These are phyloP conservation scores for Mandrillus leucophaeus DNA, from an alignment of 2,113 vertebrate genomes.

Conservation along the genomic window DNA sequence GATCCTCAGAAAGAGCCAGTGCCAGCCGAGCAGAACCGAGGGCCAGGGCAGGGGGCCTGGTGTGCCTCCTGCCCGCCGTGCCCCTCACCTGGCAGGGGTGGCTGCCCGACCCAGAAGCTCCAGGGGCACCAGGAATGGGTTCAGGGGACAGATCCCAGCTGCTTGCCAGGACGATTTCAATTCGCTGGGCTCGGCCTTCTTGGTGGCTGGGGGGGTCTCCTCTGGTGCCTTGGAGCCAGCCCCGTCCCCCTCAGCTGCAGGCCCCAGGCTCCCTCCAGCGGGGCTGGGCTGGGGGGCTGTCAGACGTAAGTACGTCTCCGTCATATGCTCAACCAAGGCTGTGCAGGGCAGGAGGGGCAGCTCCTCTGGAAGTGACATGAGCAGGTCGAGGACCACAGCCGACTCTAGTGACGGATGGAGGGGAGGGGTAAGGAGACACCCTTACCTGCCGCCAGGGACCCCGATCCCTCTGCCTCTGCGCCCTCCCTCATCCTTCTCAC, in stretches of 20 bases:
- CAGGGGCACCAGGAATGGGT: slow-evolving; percentile 80
- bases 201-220: not conserved
- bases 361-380: slow-evolving; percentile 75
- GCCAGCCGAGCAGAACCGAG: not conserved
- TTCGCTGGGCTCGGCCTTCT: not conserved
- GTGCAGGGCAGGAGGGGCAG: slow-evolving; percentile 66
- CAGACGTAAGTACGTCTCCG: slow-evolving; percentile 44
- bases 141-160: slow-evolving; percentile 78
- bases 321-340: slow-evolving; percentile 56
- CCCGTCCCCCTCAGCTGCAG: not conserved
- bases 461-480: not conserved
- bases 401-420: slow-evolving; percentile 66
- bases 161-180: slow-evolving; percentile 50
- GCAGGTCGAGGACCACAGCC: slow-evolving; percentile 78
- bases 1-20: not conserved
- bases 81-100: slow-evolving; percentile 73
- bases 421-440: not conserved
- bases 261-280: not conserved
- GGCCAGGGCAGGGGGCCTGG: not conserved
- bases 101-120: slow-evolving; percentile 61
- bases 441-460: not conserved
- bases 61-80: not conserved
- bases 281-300: not conserved
- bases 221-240: not conserved
- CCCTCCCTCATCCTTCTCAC: slow-evolving; percentile 50